Evolutionary conservation across 2,888 invertebrate species (phyloP).

Genomic region (Acronicta aceris): DNA sequence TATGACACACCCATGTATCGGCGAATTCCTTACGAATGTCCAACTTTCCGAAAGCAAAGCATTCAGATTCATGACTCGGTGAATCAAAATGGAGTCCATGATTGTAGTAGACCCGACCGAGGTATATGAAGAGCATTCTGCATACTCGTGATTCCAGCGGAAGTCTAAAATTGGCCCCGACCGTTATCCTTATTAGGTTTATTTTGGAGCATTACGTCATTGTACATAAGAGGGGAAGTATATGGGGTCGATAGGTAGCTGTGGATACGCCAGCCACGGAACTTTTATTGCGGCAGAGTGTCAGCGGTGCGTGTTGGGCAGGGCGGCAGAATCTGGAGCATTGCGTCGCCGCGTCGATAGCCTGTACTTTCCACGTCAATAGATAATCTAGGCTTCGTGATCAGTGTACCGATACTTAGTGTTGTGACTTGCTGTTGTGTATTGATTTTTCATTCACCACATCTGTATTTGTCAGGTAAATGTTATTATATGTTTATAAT

Average conservation of each 20-base stretch:
- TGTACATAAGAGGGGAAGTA: conserved; percentile 67
- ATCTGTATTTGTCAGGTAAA: conserved; percentile 20
- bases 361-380: conserved; percentile 59
- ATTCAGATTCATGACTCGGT: conserved; percentile 37
- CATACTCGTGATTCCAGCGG: conserved; percentile 53
- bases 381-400: conserved; percentile 48
- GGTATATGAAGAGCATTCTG: conserved; percentile 20
- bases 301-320: conserved; percentile 43
- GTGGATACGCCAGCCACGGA: conserved; percentile 62
- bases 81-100: conserved; percentile 40
- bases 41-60: conserved; percentile 54
- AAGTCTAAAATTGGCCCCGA: conserved; percentile 65
- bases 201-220: conserved; percentile 89
- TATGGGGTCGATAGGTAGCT: conserved; percentile 62
- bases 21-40: conserved; percentile 64
- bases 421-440: conserved; percentile 53
- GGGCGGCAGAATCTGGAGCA: conserved; percentile 63
- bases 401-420: conserved; percentile 57
- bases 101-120: conserved; percentile 10
- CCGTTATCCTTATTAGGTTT: conserved; percentile 84
- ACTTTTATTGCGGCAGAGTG: conserved; percentile 59
- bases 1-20: conserved; percentile 84
- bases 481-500: conserved; percentile 12
- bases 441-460: conserved; percentile 34
- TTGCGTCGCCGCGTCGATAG: conserved; percentile 34